Evolutionary conservation across 2,797 vertebrate species (phyloP).

Genomic region (Calcarius lapponicus): DNA sequence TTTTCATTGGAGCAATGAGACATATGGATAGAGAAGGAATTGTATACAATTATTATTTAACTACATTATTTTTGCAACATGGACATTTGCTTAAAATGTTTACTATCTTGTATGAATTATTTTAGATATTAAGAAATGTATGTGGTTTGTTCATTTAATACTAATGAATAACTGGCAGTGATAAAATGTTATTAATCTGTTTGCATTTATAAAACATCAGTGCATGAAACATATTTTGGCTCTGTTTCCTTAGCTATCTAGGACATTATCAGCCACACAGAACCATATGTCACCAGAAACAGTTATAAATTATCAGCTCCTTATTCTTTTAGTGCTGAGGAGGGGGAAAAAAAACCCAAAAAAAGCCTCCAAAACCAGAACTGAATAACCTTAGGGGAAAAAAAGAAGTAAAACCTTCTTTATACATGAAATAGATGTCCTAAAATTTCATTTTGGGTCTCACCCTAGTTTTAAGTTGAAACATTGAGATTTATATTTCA

Average conservation of each 20-base stretch:
- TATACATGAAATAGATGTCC: background rate
- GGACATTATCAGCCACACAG: background rate
- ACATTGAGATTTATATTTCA: background rate
- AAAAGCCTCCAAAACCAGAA: accelerated
- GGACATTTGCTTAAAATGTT: background rate
- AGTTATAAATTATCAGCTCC: background rate
- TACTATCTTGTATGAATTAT: background rate
- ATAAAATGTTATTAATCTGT: background rate
- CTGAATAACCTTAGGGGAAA: background rate
- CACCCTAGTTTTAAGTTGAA: background rate
- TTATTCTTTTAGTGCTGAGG: background rate
- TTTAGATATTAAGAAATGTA: background rate
- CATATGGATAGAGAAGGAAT: background rate
- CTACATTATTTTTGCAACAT: background rate
- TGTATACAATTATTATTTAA: background rate
- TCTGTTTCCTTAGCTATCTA: background rate
- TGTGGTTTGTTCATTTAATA: background rate
- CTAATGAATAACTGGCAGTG: background rate
- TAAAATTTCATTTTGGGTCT: background rate
- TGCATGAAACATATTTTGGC: background rate
- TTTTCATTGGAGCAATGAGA: background rate
- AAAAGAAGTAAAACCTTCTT: accelerated
- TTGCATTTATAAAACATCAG: background rate
- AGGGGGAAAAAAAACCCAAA: accelerated
- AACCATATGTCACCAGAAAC: background rate